A percentile compares a stretch with the other conserved stretches of the same genome.
These are phyloP conservation scores for Hydrophis major DNA, from an alignment of 2,797 vertebrate species.

Conservation along the genomic window DNA sequence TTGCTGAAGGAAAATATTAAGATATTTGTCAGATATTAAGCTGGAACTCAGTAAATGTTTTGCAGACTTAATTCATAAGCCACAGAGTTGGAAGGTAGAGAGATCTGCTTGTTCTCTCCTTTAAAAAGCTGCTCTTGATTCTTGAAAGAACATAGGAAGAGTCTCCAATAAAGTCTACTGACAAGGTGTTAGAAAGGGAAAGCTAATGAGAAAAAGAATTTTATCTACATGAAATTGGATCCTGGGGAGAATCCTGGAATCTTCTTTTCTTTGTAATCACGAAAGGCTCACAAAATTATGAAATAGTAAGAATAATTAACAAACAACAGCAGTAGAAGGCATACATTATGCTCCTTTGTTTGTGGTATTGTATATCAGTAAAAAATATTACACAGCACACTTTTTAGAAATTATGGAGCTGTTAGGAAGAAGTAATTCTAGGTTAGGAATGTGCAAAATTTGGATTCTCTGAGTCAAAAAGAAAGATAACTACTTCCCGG, in stretches of 20 bases:
- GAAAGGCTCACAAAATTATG: neutral
- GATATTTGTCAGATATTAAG: neutral
- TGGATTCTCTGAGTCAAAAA: neutral
- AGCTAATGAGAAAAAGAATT: neutral
- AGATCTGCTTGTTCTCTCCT: neutral
- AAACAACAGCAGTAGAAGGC: conserved; percentile 15
- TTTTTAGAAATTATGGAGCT: neutral
- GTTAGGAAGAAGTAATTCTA: neutral
- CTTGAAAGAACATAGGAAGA: neutral
- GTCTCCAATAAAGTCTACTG: neutral
- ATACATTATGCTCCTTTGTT: neutral
- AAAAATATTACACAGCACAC: conserved; percentile 9
- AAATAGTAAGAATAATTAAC: conserved; percentile 13
- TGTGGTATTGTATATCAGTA: conserved; percentile 17
- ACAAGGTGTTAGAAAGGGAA: neutral
- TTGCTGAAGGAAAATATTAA: neutral
- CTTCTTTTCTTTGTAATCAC: neutral
- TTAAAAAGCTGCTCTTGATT: neutral
- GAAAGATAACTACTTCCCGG: neutral
- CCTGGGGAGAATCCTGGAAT: neutral
- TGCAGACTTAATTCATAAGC: neutral
- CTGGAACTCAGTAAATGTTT: neutral
- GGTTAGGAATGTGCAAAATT: neutral
- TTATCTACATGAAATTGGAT: neutral
- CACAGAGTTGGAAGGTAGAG: neutral